Percentiles rank a stretch among this genome's conserved stretches.
These are phyloP conservation scores for Cryptocephalus moraei DNA, from an alignment of 2,888 invertebrate genomes.

Conservation along the genomic window DNA sequence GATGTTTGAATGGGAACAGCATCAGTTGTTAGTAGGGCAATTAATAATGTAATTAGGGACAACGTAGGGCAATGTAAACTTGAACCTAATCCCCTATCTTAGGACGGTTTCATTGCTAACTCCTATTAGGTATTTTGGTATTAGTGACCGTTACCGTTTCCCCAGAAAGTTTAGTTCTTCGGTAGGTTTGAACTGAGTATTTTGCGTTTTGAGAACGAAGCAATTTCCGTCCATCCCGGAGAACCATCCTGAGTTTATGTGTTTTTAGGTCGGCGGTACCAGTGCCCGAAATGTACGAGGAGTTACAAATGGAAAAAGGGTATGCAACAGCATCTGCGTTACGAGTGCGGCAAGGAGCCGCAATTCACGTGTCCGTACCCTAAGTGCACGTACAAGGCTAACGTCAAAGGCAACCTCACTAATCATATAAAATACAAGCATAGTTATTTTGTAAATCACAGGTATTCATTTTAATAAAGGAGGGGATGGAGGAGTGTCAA, in stretches of 20 bases:
- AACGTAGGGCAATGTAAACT: too few species aligned
- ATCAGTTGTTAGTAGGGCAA: too few species aligned
- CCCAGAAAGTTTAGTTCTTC: slow-evolving; percentile 1
- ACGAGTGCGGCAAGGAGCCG: slow-evolving; percentile 24
- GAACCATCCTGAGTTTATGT: background rate
- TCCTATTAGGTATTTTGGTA: too few species aligned
- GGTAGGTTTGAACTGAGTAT: background rate
- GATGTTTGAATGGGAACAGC: too few species aligned
- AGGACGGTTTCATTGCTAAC: too few species aligned
- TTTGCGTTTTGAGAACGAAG: background rate
- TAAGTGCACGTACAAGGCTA: background rate
- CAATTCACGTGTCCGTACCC: slow-evolving; percentile 17
- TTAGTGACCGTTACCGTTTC: too few species aligned
- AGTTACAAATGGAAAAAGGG: slow-evolving; percentile 21
- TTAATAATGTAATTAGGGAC: too few species aligned
- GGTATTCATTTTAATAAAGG: background rate
- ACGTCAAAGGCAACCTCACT: background rate
- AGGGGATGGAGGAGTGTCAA: too few species aligned
- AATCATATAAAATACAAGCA: background rate
- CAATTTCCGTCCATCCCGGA: too few species aligned
- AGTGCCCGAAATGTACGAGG: slow-evolving; percentile 16
- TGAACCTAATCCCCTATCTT: too few species aligned
- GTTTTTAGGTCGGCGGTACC: slow-evolving; percentile 2
- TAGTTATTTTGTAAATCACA: background rate
- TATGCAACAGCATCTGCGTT: slow-evolving; percentile 19